phyloP scores from a whole-genome alignment of 2,113 vertebrate genomes.

The Lophochroa leadbeateri region DNA sequence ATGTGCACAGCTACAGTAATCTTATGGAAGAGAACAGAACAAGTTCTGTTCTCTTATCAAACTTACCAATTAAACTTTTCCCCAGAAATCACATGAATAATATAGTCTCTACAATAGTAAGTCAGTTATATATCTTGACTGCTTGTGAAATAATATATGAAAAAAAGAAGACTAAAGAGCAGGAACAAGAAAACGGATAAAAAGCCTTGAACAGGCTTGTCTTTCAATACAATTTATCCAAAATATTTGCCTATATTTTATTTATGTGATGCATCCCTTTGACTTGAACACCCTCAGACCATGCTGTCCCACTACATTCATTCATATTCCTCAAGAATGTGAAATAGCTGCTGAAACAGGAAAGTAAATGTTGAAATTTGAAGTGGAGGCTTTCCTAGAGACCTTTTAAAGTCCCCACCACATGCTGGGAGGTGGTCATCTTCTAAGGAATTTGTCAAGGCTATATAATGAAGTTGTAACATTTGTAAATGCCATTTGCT shows the following conservation, averaged over 20 bases:
- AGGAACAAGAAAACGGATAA: not conserved
- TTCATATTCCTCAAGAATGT: not conserved
- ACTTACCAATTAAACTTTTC: not conserved
- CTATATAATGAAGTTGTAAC: not conserved
- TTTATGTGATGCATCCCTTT: not conserved
- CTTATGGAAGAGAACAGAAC: not conserved
- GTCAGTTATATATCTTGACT: not conserved
- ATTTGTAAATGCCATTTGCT: constrained; percentile 27
- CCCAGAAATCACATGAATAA: not conserved
- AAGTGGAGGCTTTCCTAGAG: not conserved
- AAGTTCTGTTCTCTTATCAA: not conserved
- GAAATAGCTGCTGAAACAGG: not conserved
- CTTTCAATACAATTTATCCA: not conserved
- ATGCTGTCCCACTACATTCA: not conserved
- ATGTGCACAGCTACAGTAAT: not conserved
- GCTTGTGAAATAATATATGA: not conserved
- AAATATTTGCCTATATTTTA: not conserved
- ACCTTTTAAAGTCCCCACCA: not conserved
- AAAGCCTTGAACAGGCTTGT: not conserved
- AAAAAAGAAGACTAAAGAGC: not conserved
- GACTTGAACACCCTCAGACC: not conserved
- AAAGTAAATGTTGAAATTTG: not conserved
- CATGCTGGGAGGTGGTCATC: not conserved
- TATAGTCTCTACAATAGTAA: not conserved
- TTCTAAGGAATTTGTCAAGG: not conserved